phyloP scores from a whole-genome alignment of 2,888 invertebrate species.

The Cyclophora punctaria region DNA sequence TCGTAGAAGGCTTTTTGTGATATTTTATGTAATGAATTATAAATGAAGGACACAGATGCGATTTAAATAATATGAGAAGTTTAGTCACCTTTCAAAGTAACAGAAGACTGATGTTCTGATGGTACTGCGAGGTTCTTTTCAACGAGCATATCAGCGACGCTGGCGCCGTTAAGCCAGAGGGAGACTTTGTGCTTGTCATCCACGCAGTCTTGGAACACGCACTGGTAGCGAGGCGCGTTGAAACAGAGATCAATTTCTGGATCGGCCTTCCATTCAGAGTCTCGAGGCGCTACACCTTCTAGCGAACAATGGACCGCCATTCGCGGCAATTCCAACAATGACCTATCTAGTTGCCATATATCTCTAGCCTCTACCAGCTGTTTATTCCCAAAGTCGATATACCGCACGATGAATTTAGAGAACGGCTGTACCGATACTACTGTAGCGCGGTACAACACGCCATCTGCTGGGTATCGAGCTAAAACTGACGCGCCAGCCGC shows the following conservation, averaged over 20 bases:
- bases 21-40: too few species aligned
- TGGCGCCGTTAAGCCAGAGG: slow-evolving; percentile 58
- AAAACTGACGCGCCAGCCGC: slow-evolving; percentile 79
- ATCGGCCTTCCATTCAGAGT: slow-evolving; percentile 75
- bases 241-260: slow-evolving; percentile 76
- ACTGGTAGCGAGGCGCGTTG: slow-evolving; percentile 74
- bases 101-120: slow-evolving; percentile 51
- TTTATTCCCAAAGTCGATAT: slow-evolving; percentile 85
- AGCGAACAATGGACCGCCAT: slow-evolving; percentile 83
- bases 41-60: too few species aligned
- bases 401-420: slow-evolving; percentile 79
- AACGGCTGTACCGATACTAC: slow-evolving; percentile 75
- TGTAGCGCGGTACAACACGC: slow-evolving; percentile 81
- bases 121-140: slow-evolving; percentile 62
- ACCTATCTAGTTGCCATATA: slow-evolving; percentile 81
- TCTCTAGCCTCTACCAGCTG: slow-evolving; percentile 77
- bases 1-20: too few species aligned
- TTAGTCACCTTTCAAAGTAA: slow-evolving; percentile 56
- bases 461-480: slow-evolving; percentile 81
- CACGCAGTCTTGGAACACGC: slow-evolving; percentile 68
- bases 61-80: too few species aligned
- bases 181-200: slow-evolving; percentile 68
- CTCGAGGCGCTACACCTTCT: slow-evolving; percentile 74
- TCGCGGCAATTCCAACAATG: slow-evolving; percentile 78
- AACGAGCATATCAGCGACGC: slow-evolving; percentile 65